Evolutionary conservation across 2,113 vertebrate species (phyloP).

Genomic region (Sinocyclocheilus rhinocerous): DNA sequence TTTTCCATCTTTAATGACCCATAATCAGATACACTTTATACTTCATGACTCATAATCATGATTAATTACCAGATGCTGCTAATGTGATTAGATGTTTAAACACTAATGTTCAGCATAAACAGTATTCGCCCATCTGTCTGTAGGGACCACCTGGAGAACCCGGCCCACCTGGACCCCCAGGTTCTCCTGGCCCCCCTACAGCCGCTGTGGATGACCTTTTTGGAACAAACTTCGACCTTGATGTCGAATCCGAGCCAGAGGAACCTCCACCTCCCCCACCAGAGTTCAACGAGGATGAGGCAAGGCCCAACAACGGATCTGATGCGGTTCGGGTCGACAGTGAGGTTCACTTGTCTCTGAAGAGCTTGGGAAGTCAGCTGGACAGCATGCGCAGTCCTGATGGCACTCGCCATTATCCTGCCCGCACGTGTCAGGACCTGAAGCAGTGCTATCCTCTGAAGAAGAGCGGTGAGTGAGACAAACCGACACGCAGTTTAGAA

Average conservation of each 20-base stretch:
- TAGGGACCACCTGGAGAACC: conserved; percentile 88
- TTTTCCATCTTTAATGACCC: not conserved
- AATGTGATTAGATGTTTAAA: not conserved
- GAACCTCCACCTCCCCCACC: conserved; percentile 77
- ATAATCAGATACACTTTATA: not conserved
- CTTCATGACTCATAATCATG: not conserved
- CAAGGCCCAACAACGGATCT: conserved; percentile 78
- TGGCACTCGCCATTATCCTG: conserved; percentile 89
- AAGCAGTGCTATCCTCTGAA: conserved; percentile 89
- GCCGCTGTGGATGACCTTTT: conserved; percentile 86
- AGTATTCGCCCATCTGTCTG: not conserved
- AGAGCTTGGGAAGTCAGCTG: conserved; percentile 90
- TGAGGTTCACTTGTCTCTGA: conserved; percentile 85
- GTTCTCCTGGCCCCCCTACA: conserved; percentile 87
- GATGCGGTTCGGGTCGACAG: conserved; percentile 75
- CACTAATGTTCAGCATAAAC: not conserved
- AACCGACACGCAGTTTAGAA: not conserved
- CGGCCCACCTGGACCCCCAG: conserved; percentile 89
- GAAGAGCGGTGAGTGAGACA: conserved; percentile 79
- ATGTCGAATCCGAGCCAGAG: conserved; percentile 59
- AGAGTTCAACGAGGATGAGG: conserved; percentile 90
- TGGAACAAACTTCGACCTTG: conserved; percentile 78
- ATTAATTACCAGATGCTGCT: not conserved
- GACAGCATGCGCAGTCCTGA: conserved; percentile 91
- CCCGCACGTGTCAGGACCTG: conserved; percentile 92